Base-by-base conservation (phyloP, 2,113 vertebrate species). In the Anser cygnoides region DNA sequence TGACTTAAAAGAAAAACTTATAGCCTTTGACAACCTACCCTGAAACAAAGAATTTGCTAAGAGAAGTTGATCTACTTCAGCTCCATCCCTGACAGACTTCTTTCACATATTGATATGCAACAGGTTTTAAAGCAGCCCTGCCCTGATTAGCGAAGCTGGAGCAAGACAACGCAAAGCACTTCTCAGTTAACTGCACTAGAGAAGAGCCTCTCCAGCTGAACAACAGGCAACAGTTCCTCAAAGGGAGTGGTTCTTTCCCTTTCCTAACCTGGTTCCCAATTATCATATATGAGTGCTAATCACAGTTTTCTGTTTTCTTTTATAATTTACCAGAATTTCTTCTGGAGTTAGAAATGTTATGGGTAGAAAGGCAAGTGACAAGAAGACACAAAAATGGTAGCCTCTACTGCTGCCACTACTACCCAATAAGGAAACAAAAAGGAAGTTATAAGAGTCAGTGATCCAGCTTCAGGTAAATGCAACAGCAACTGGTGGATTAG, bases 401-500 rank as follows among this genome's bases (percentile, higher is more conserved):
- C 44, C 49, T 0, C 28, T 61, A 3, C 28, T 9, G 12, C 43
- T 0, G 2, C 10, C 13, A 35, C 12, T 39, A 28, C 18, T 17
- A 29, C 37, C 28, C 52, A 46, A n/a, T 11, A 74, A 37, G 18
- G 33, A 79, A 79, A 61, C 52, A 33, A 78, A 90, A 59, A 57
- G 20, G 12, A 59, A 73, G 22, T n/a, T 54, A 13, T 4, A 39
- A 37, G 8, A 85, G 10, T 10, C 23, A 39, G 44, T 44, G 37
- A 61, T 22, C 2, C 1, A 74, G 33, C 2, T 4, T 28, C 33
- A 54, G 15, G 33, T 12, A 67, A 46, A 54, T 67, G 4, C 13
- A 52, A 29, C 10, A 67, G 44, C 33, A 80, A 33, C 8, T 76
- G 33, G 14, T 3, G 4, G 12, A 35, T 82, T 21, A 62, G 23